Base-by-base conservation (phyloP, 2,113 vertebrate species). In the Crotophaga sulcirostris region DNA sequence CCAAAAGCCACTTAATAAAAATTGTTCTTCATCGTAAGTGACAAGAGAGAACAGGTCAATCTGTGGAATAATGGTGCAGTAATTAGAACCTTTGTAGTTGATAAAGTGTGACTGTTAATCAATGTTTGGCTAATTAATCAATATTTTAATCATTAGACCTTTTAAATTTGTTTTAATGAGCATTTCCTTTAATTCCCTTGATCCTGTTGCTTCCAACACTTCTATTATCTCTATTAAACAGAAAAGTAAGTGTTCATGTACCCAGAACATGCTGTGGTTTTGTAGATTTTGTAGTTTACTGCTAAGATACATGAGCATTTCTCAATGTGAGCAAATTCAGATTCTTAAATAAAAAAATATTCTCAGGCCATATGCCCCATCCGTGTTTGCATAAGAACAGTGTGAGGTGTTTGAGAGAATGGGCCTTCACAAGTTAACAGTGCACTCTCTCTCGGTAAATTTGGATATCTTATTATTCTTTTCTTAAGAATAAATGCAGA, bases 71-170 rank as follows among this genome's bases (percentile, higher is more conserved):
- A 99, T 99, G 97, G 98, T 88, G 90, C 96, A 90, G 98, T 99
- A 99, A 99, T 99, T 99, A 99, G 98, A 98, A 99, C 97, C 98
- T 98, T 98, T 98, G 97, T 98, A 98, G 98, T 98, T 99, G 99
- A 99, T 99, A 99, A 98, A 98, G 98, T 99, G 98, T 99, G 98
- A 99, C 98, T 99, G 98, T 98, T 99, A 99, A 99, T 99, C 99
- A 99, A 98, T 99, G 98, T 98, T 99, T 98, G 98, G 98, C 99
- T 99, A 99, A 99, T 99, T 98, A 99, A 99, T 99, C 99, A 98
- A 99, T 99, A 99, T 99, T 99, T 99, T 99, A 99, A 99, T 99
- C 99, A 99, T 99, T 99, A 98, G 98, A 98, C 98, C 98, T 99
- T 99, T 99, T 98, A 98, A 98, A 98, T 98, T 97, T 97, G 96